Evolutionary conservation across 2,113 vertebrate genomes (phyloP).

Genomic region (Trogon surrucura): DNA sequence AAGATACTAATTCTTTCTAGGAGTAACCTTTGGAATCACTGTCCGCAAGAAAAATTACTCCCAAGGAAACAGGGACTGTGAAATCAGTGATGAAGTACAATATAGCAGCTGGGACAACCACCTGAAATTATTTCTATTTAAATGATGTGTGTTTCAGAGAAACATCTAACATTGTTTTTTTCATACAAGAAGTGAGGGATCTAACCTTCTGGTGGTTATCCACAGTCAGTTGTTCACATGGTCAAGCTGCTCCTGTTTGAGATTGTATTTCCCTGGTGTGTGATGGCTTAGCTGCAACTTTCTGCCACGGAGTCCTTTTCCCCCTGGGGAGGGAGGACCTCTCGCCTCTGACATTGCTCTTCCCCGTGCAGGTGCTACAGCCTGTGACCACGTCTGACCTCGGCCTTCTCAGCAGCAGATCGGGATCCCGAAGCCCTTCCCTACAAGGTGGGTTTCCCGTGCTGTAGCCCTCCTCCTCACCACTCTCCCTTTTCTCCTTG

Average conservation of each 20-base stretch:
- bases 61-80: neutral
- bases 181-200: neutral
- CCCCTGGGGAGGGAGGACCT: neutral
- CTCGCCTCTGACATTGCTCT: neutral
- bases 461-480: neutral
- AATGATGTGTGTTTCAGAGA: neutral
- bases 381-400: rapidly evolving
- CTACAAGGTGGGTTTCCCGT: neutral
- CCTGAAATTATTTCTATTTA: neutral
- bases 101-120: neutral
- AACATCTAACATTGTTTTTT: neutral
- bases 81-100: neutral
- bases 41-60: neutral
- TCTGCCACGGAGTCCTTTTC: neutral
- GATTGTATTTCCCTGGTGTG: neutral
- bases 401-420: neutral
- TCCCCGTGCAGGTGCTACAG: neutral
- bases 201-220: neutral
- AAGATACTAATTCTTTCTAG: neutral
- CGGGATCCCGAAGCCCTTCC: rapidly evolving
- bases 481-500: neutral
- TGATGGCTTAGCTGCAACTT: neutral
- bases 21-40: neutral
- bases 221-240: neutral
- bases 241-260: neutral